A percentile compares a stretch with the other conserved stretches of the same genome.
Evolutionary conservation across 2,797 vertebrate genomes (phyloP).

Genomic region (Selene dorsalis): DNA sequence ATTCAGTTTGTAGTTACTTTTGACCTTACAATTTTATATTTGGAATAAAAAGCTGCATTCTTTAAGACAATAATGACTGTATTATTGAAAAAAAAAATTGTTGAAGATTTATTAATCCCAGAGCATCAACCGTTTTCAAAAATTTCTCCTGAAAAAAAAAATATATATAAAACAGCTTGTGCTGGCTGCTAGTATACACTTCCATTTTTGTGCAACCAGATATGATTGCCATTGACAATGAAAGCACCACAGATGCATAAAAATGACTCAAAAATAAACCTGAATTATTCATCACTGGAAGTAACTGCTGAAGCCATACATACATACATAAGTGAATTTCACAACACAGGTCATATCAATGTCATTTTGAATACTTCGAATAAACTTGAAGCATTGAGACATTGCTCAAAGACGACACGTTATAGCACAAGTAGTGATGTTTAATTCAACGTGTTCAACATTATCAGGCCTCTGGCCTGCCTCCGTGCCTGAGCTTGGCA

Average conservation of each 20-base stretch:
- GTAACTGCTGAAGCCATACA: constrained; percentile 15
- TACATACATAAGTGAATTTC: constrained; percentile 14
- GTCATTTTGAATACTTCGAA: constrained; percentile 32
- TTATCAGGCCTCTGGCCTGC: constrained; percentile 33
- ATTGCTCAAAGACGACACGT: constrained; percentile 31
- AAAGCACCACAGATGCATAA: constrained; percentile 35
- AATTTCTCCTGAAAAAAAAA: constrained; percentile 43
- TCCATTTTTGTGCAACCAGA: constrained; percentile 55
- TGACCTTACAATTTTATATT: constrained; percentile 12
- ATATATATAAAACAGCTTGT: constrained; percentile 33
- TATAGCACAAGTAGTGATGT: constrained; percentile 37
- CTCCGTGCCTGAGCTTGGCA: constrained; percentile 44
- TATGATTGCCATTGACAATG: constrained; percentile 46
- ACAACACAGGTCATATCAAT: constrained; percentile 30
- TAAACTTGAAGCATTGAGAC: constrained; percentile 23
- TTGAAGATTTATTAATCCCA: constrained; percentile 64
- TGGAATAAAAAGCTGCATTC: constrained; percentile 51
- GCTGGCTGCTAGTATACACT: constrained; percentile 19
- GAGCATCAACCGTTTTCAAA: constrained; percentile 53
- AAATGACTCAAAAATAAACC: constrained; percentile 39
- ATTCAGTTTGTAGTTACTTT: constrained; percentile 48
- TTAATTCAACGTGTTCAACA: constrained; percentile 53
- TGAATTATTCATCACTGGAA: constrained; percentile 46
- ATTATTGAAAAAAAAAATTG: constrained; percentile 56
- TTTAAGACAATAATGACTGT: constrained; percentile 43